phyloP scores from a whole-genome alignment of 2,888 invertebrate species.

The Emmelina monodactyla region DNA sequence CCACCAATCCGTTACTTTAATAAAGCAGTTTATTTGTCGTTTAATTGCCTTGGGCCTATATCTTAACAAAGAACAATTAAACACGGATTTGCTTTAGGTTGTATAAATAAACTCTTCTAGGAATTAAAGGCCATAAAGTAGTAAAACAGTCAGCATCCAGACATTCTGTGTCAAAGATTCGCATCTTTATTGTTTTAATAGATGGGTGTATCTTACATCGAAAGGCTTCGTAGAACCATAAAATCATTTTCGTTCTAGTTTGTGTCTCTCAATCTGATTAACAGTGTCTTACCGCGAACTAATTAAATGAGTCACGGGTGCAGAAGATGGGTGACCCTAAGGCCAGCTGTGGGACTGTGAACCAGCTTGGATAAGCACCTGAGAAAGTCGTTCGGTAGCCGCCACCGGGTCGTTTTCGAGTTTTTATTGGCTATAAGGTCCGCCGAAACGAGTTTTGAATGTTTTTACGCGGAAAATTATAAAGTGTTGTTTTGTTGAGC shows the following conservation, averaged over 20 bases:
- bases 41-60: no score
- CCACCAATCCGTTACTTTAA: no score
- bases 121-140: no score
- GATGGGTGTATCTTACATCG: background rate
- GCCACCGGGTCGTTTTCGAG: constrained; percentile 42
- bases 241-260: constrained; percentile 1
- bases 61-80: no score
- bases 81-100: no score
- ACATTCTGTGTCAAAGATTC: no score
- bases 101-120: no score
- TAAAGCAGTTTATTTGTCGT: no score
- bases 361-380: constrained; percentile 32
- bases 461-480: constrained; percentile 42
- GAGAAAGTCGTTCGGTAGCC: constrained; percentile 52
- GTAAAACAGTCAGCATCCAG: no score
- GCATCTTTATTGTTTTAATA: constrained; percentile 1
- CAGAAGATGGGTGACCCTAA: constrained; percentile 29
- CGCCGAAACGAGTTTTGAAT: constrained; percentile 56
- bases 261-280: constrained; percentile 1
- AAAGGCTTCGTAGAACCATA: background rate
- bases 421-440: constrained; percentile 57
- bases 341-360: constrained; percentile 13
- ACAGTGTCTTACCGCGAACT: constrained; percentile 4
- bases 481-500: constrained; percentile 31
- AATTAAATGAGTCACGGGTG: constrained; percentile 11